A percentile compares a stretch with the other conserved stretches of the same genome.
phyloP scores from a whole-genome alignment of 2,797 vertebrate genomes.

The Tinamus major region DNA sequence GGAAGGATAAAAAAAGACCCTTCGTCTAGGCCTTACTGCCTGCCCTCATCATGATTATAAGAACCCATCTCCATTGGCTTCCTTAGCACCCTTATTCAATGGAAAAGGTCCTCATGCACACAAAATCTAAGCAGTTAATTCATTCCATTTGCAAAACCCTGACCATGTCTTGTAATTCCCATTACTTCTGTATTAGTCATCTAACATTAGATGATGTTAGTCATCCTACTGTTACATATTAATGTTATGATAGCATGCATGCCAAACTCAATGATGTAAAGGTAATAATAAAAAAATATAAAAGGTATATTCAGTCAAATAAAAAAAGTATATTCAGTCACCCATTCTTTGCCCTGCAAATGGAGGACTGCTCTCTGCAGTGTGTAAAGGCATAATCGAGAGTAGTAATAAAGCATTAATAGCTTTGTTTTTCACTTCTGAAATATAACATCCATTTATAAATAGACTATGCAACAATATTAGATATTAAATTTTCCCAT shows the following conservation, averaged over 20 bases:
- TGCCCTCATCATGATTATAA: not conserved
- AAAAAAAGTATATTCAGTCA: not conserved
- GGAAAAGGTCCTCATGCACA: not conserved
- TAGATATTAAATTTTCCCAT: conserved; percentile 19
- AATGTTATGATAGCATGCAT: not conserved
- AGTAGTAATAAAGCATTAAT: conserved; percentile 39
- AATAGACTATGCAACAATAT: not conserved
- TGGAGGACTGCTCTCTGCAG: not conserved
- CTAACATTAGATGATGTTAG: not conserved
- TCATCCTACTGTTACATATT: not conserved
- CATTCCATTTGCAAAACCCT: not conserved
- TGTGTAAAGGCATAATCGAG: not conserved
- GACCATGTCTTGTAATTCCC: not conserved
- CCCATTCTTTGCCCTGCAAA: not conserved
- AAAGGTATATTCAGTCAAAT: not conserved
- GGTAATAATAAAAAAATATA: not conserved
- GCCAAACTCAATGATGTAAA: not conserved
- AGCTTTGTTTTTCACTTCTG: conserved; percentile 38
- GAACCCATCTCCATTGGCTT: not conserved
- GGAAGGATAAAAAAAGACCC: not conserved
- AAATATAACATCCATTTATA: conserved; percentile 25
- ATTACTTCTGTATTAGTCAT: not conserved
- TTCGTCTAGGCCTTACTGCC: not conserved
- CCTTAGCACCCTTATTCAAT: not conserved
- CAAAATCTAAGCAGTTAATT: not conserved